Evolutionary conservation across 1,140 invertebrate genomes (phyloP).

Genomic region (Tetramorium simillimum): DNA sequence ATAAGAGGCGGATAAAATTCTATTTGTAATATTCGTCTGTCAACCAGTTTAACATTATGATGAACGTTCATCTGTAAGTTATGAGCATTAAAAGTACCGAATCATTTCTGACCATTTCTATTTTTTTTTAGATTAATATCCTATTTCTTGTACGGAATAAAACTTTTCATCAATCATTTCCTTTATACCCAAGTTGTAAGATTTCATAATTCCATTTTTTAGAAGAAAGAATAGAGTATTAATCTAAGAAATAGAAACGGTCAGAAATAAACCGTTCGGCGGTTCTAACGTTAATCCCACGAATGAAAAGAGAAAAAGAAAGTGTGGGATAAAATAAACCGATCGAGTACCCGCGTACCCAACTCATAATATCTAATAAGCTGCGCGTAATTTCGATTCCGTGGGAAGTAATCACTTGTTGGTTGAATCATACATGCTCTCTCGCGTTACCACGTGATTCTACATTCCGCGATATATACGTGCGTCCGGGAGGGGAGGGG

Average conservation of each 20-base stretch:
- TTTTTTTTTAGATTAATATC: too few relatives aligned
- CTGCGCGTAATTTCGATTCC: slow-evolving; percentile 43
- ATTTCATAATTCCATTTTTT: too few relatives aligned
- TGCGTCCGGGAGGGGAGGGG: neutral
- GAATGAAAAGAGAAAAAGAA: neutral
- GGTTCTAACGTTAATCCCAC: slow-evolving; percentile 25
- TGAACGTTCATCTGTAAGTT: slow-evolving; percentile 21
- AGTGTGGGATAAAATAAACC: slow-evolving; percentile 38
- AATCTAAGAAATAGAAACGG: too few relatives aligned
- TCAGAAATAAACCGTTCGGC: too few relatives aligned
- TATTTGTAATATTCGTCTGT: slow-evolving; percentile 47
- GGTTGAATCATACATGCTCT: slow-evolving; percentile 7
- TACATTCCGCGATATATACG: slow-evolving; percentile 3
- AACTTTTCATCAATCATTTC: too few relatives aligned
- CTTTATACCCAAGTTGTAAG: too few relatives aligned
- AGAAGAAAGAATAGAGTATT: too few relatives aligned
- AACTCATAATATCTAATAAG: slow-evolving; percentile 45
- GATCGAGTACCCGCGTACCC: neutral
- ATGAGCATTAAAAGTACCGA: too few relatives aligned
- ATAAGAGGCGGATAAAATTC: neutral
- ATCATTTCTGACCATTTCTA: too few relatives aligned
- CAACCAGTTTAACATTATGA: slow-evolving; percentile 61
- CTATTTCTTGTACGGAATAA: too few relatives aligned
- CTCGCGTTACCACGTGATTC: slow-evolving; percentile 32
- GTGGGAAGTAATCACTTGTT: slow-evolving; percentile 30